Conservation (phyloP, 2,113 vertebrate species). For the Anarrhichthys ocellatus region DNA sequence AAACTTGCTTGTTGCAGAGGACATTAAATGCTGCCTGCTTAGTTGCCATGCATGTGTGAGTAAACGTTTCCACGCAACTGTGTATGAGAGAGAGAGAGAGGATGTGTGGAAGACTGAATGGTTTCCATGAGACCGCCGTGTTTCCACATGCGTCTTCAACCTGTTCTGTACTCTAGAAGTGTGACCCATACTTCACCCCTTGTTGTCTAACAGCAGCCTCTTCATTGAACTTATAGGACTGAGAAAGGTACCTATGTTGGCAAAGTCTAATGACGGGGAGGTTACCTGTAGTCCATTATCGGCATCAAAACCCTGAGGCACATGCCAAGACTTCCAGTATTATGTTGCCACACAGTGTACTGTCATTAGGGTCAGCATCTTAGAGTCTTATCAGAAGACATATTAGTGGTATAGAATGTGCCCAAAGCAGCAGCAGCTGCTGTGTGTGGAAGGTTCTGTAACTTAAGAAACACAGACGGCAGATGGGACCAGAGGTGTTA, state of each 20-base stretch:
- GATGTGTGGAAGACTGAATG: conserved; percentile 21
- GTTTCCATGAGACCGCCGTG: conserved; percentile 37
- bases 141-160: conserved; percentile 22
- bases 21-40: conserved; percentile 27
- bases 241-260: conserved; percentile 4
- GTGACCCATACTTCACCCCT: conserved; percentile 44
- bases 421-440: conserved; percentile 66
- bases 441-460: conserved; percentile 64
- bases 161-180: conserved; percentile 9
- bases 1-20: conserved; percentile 24
- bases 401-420: conserved; percentile 60
- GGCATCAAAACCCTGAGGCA: conserved; percentile 11
- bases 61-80: conserved; percentile 49
- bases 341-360: conserved; percentile 30
- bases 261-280: neutral
- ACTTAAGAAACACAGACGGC: conserved; percentile 70
- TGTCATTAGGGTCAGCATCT: conserved; percentile 51
- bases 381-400: conserved; percentile 58
- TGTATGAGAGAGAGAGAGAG: neutral
- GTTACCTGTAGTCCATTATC: neutral
- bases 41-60: conserved; percentile 26
- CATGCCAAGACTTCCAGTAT: conserved; percentile 35
- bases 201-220: conserved; percentile 38
- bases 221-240: conserved; percentile 29
- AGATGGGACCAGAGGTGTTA: conserved; percentile 74